Percentiles rank a stretch among this genome's conserved stretches.
Conservation (phyloP, 1,140 invertebrate species). For the Augochlora pura region DNA sequence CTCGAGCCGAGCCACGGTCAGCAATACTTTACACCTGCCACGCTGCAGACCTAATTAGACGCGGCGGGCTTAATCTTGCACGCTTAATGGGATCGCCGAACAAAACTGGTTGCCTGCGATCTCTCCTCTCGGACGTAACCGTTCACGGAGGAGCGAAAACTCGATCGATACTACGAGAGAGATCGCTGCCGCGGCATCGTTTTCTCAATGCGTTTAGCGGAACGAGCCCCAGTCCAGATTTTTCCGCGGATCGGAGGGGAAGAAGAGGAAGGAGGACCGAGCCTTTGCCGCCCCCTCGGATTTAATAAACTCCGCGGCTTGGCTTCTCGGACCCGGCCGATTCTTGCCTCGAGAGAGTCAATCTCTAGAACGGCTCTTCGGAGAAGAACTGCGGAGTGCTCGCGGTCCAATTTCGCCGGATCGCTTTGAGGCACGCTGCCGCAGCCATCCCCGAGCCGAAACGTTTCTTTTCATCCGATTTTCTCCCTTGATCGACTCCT, state of each 20-base stretch:
- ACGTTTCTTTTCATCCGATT: slow-evolving; percentile 6
- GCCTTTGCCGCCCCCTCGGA: background rate
- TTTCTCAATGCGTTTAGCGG: too few relatives aligned
- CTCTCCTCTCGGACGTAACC: background rate
- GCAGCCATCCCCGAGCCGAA: too few relatives aligned
- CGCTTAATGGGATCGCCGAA: slow-evolving; percentile 21
- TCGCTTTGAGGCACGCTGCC: slow-evolving; percentile 46
- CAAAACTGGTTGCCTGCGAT: slow-evolving; percentile 8
- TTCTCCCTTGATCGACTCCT: background rate
- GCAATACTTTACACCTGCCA: slow-evolving; percentile 39
- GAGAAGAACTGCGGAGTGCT: slow-evolving; percentile 27
- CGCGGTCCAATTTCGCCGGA: slow-evolving; percentile 69
- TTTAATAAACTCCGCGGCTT: slow-evolving; percentile 24
- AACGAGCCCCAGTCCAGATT: too few relatives aligned
- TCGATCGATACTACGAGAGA: background rate
- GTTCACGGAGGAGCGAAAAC: too few relatives aligned
- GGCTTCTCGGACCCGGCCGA: slow-evolving; percentile 1
- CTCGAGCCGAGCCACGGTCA: slow-evolving; percentile 12
- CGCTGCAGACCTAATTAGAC: slow-evolving; percentile 54
- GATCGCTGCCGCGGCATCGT: too few relatives aligned
- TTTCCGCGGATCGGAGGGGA: too few relatives aligned
- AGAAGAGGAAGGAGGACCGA: too few relatives aligned
- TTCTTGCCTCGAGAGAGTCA: slow-evolving; percentile 34
- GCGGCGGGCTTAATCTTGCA: slow-evolving; percentile 16
- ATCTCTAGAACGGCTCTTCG: slow-evolving; percentile 41